Percentiles rank a stretch among this genome's conserved stretches.
These are phyloP conservation scores for Cancer borealis DNA, from an alignment of 2,888 invertebrate species.

Conservation along the genomic window DNA sequence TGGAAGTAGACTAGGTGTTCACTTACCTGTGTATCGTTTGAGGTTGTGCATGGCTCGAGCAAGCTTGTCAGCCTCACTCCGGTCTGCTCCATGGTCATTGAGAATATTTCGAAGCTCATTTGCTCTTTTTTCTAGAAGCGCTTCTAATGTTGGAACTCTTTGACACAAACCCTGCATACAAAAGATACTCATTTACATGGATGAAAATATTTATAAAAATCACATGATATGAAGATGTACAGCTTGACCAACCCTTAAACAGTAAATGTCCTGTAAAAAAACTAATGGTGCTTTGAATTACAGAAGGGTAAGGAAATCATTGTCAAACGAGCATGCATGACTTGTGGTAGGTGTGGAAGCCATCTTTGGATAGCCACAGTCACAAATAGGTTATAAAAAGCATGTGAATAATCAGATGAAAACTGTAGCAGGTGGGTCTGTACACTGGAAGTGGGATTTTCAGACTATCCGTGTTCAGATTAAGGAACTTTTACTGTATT, in stretches of 20 bases:
- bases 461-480: no score
- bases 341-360: no score
- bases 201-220: neutral
- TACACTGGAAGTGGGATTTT: no score
- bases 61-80: conserved; percentile 90
- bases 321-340: no score
- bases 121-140: conserved; percentile 90
- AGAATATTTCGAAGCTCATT: conserved; percentile 89
- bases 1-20: neutral
- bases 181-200: neutral
- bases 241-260: neutral
- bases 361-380: no score
- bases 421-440: no score
- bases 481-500: no score
- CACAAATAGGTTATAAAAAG: no score
- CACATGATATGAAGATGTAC: neutral
- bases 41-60: conserved; percentile 92
- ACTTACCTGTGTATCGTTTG: conserved; percentile 89
- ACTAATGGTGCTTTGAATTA: no score
- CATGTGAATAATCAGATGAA: no score
- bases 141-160: conserved; percentile 85
- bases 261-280: neutral
- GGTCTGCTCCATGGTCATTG: conserved; percentile 84
- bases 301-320: no score
- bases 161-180: conserved; percentile 77